Evolutionary conservation across 2,888 invertebrate species (phyloP).

Genomic region (Seira sanloemensis): DNA sequence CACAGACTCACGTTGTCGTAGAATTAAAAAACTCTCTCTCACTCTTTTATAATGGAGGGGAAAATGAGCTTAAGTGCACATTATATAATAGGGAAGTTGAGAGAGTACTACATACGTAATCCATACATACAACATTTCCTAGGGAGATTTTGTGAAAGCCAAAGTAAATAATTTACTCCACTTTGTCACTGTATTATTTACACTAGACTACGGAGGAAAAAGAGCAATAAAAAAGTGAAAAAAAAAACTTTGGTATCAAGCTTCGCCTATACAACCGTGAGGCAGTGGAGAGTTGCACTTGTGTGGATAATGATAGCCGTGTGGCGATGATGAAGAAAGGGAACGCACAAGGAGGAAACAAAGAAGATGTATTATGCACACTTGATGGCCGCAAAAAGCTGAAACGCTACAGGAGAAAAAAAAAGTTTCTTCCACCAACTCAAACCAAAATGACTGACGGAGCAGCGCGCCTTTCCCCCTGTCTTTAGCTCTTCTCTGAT

Average conservation of each 20-base stretch:
- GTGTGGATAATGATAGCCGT: not conserved
- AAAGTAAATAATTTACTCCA: slow-evolving; percentile 12
- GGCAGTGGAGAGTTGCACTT: not conserved
- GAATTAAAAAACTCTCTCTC: not conserved
- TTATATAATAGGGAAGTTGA: not conserved
- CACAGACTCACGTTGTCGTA: no score
- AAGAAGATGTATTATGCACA: slow-evolving; percentile 1
- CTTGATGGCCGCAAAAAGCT: not conserved
- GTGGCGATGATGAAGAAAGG: not conserved
- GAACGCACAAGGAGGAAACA: not conserved
- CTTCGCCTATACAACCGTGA: not conserved
- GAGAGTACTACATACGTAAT: not conserved
- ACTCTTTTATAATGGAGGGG: not conserved
- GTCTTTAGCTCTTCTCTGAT: not conserved
- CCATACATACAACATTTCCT: not conserved
- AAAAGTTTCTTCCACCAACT: not conserved
- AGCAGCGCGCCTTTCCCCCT: no score
- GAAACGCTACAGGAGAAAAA: no score
- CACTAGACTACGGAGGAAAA: not conserved
- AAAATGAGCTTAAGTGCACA: not conserved
- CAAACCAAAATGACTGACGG: not conserved
- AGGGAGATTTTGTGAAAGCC: not conserved
- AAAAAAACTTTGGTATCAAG: not conserved
- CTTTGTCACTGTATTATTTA: slow-evolving; percentile 20
- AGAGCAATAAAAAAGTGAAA: slow-evolving; percentile 3